Base-by-base conservation (phyloP, 2,888 invertebrate species). In the Leptinotarsa peninsularis region DNA sequence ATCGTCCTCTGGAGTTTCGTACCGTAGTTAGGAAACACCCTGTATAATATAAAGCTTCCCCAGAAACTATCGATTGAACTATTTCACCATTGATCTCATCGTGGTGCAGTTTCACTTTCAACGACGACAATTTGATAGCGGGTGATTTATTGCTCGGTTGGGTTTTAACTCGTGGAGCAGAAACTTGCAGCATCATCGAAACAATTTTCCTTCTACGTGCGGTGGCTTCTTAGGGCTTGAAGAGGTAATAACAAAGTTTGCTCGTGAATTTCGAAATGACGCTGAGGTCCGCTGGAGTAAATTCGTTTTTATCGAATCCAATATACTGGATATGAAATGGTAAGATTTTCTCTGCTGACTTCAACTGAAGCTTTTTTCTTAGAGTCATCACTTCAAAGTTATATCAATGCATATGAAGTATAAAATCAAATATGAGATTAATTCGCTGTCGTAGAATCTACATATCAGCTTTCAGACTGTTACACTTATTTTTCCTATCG, bases 121-220 rank as follows among this genome's bases (percentile, higher is more conserved):
- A 54, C 13, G 18, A 18, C 18, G 54, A 18, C 18, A 68, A 68
- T 68, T 68, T n/a, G 17, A 68, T 68, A 54, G 50, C 52, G 67
- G 54, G 27, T 68, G 54, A 68, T 68, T 52, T 68, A 68, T 50
- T 68, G 67, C 52, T 54, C n/a, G 49, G 67, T 52, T 68, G 52
- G 67, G 67, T 27, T 54, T 23, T 54, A 67, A 67, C 50, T 67
- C 50, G 27, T 27, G 21, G 13, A 68, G 49, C 67, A 52, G 67
- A 68, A 68, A 68, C 52, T 68, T 68, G 67, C 67, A 68, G 23
- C 67, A 27, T 68, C 67, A 68, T 68, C 67, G 52, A 49, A 68
- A 68, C 67, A 68, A 68, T 68, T 68, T 68, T 68, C 67, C 52
- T 68, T 68, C 67, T 52, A 68, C 67, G 49, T 68, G 50, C 67